Percentiles rank a stretch among this genome's conserved stretches.
phyloP scores from a whole-genome alignment of 2,113 vertebrate species.

The Chaetura pelagica region DNA sequence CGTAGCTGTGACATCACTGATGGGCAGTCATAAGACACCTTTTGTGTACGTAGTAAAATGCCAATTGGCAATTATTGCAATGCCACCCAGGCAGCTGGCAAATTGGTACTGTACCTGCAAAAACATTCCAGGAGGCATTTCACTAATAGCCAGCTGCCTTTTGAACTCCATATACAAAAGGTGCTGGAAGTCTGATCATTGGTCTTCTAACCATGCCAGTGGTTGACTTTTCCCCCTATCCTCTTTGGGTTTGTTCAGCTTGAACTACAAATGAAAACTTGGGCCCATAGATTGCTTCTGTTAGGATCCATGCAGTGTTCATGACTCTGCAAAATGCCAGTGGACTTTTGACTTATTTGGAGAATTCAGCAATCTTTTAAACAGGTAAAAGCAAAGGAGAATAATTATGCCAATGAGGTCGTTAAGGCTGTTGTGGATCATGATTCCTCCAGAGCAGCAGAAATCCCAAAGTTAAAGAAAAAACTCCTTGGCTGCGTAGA shows the following conservation, averaged over 20 bases:
- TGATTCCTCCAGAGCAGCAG: background rate
- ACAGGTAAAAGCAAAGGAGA: background rate
- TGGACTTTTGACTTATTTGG: background rate
- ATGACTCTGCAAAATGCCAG: background rate
- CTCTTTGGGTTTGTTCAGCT: background rate
- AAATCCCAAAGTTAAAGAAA: background rate
- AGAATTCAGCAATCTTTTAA: background rate
- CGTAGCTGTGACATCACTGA: slow-evolving; percentile 21
- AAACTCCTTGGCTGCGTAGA: background rate
- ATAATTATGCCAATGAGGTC: background rate
- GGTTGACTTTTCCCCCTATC: background rate
- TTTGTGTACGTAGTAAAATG: background rate
- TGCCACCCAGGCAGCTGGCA: slow-evolving; percentile 10
- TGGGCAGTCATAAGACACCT: background rate
- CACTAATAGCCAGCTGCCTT: background rate
- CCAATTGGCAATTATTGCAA: background rate
- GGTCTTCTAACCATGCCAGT: background rate
- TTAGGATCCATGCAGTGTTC: background rate
- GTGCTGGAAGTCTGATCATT: background rate
- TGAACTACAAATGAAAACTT: background rate
- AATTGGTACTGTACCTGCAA: background rate
- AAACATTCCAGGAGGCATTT: background rate
- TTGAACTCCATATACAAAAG: background rate
- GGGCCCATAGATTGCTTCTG: background rate
- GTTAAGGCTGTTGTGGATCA: background rate